Conservation (phyloP, 2,888 invertebrate genomes). For the Yponomeuta evonymella region DNA sequence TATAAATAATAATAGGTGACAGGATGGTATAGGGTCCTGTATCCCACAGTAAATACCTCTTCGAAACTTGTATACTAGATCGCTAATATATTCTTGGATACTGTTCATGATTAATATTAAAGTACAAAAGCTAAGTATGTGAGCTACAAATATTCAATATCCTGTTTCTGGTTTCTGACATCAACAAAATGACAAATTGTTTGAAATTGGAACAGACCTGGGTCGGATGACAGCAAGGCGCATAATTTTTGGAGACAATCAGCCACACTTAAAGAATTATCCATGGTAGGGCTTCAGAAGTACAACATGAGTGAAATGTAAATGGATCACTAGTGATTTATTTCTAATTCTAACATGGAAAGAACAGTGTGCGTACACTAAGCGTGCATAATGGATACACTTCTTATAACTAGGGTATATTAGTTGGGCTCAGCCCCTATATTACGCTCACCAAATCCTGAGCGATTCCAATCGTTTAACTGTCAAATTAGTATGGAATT, state of each 20-base stretch:
- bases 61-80: slow-evolving; percentile 23
- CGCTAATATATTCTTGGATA: slow-evolving; percentile 37
- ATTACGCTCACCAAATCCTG: too few species aligned
- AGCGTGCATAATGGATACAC: background rate
- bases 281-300: slow-evolving; percentile 3
- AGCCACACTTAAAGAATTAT: slow-evolving; percentile 38
- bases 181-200: background rate
- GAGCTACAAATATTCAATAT: slow-evolving; percentile 13
- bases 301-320: background rate
- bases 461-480: too few species aligned
- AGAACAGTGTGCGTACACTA: background rate
- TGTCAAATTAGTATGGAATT: too few species aligned
- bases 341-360: background rate
- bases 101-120: slow-evolving; percentile 36
- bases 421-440: background rate
- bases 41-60: slow-evolving; percentile 17
- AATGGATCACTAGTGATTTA: background rate
- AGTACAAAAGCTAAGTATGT: slow-evolving; percentile 1
- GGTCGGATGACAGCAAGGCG: slow-evolving; percentile 54
- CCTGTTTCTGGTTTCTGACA: background rate
- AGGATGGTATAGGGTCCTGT: background rate
- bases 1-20: slow-evolving; percentile 8
- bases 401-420: background rate
- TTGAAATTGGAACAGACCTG: slow-evolving; percentile 44
- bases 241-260: slow-evolving; percentile 61